phyloP scores from a whole-genome alignment of 2,797 vertebrate species.

The Lutjanus campechanus region DNA sequence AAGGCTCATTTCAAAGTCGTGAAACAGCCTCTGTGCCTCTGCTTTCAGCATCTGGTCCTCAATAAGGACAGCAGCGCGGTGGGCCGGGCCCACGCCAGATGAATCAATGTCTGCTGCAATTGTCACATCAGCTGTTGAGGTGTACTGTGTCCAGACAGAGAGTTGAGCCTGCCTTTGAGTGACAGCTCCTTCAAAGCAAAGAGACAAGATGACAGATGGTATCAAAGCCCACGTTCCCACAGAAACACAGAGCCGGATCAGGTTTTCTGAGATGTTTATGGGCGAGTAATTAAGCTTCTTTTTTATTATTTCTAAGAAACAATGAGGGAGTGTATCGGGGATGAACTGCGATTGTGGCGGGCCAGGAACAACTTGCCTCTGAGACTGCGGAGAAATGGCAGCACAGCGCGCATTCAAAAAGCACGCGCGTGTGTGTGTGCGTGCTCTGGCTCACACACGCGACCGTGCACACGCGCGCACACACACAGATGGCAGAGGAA shows the following conservation, averaged over 20 bases:
- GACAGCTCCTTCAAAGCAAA: constrained; percentile 68
- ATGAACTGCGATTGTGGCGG: constrained; percentile 38
- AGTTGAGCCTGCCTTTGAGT: constrained; percentile 56
- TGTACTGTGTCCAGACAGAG: constrained; percentile 59
- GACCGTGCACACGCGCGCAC: constrained; percentile 1
- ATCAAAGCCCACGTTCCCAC: constrained; percentile 53
- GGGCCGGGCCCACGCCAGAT: constrained; percentile 36
- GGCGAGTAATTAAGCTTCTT: constrained; percentile 51
- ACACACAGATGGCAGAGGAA: constrained; percentile 76
- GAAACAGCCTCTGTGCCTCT: constrained; percentile 42
- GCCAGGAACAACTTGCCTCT: constrained; percentile 51
- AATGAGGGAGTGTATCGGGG: constrained; percentile 55
- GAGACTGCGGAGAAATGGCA: constrained; percentile 54
- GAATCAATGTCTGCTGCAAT: constrained; percentile 59
- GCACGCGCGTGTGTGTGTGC: constrained; percentile 7
- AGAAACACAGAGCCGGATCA: constrained; percentile 36
- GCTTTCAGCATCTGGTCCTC: constrained; percentile 50
- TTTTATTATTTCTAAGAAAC: constrained; percentile 56
- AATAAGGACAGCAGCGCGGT: background rate
- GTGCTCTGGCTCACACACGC: constrained; percentile 1
- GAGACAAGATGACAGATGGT: constrained; percentile 76
- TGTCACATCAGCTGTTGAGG: constrained; percentile 67
- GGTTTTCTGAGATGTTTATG: constrained; percentile 39
- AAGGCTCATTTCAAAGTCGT: constrained; percentile 63
- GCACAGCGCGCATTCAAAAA: constrained; percentile 17